Evolutionary conservation across 1,140 invertebrate genomes (phyloP).

Genomic region (Halesus radiatus): DNA sequence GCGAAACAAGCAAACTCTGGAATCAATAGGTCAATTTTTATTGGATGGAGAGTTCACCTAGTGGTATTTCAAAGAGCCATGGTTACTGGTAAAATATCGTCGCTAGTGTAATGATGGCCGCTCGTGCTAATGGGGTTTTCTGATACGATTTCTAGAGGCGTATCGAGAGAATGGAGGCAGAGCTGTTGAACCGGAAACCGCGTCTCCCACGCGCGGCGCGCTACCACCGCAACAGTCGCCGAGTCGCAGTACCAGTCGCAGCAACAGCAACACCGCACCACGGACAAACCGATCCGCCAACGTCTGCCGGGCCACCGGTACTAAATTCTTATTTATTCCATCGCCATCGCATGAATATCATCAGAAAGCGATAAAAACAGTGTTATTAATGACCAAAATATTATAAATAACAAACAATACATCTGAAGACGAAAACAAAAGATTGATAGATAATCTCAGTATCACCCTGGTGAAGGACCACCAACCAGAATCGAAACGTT

Average conservation of each 20-base stretch:
- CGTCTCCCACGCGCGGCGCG: constrained; percentile 15
- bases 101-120: constrained; percentile 16
- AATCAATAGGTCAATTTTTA: too few relatives aligned
- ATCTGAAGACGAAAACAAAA: too few relatives aligned
- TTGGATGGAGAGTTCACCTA: background rate
- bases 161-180: constrained; percentile 33
- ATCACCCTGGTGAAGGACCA: too few relatives aligned
- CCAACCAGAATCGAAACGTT: too few relatives aligned
- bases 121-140: constrained; percentile 35
- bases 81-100: background rate
- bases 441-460: too few relatives aligned
- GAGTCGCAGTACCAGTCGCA: too few relatives aligned
- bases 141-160: constrained; percentile 36
- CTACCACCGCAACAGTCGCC: too few relatives aligned
- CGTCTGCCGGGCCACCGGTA: constrained; percentile 13
- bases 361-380: background rate
- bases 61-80: background rate
- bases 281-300: constrained; percentile 13
- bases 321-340: background rate
- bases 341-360: background rate
- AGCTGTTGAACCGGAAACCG: constrained; percentile 40
- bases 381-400: background rate
- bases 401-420: too few relatives aligned
- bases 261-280: background rate
- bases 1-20: too few relatives aligned